A percentile compares a stretch with the other conserved stretches of the same genome.
phyloP scores from a whole-genome alignment of 2,888 invertebrate species.

The Xanthostigma xanthostigma region DNA sequence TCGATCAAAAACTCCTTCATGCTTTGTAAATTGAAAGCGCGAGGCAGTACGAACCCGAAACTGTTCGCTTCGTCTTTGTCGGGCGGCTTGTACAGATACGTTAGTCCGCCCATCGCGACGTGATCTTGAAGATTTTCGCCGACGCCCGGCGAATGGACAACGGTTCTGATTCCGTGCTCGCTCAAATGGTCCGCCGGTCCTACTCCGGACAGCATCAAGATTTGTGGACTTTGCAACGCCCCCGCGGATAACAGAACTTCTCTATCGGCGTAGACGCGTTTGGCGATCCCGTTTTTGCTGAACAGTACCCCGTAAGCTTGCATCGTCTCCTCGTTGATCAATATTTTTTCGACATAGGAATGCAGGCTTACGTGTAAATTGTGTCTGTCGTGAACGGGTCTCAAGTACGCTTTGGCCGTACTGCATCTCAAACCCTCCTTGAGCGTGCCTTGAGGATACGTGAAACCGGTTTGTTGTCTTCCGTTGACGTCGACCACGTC shows the following conservation, averaged over 20 bases:
- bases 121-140: slow-evolving; percentile 75
- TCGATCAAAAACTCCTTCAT: slow-evolving; percentile 46
- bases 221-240: slow-evolving; percentile 66
- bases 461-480: slow-evolving; percentile 62
- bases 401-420: slow-evolving; percentile 66
- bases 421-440: slow-evolving; percentile 69
- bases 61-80: slow-evolving; percentile 26
- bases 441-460: slow-evolving; percentile 60
- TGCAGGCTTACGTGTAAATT: slow-evolving; percentile 61
- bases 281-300: slow-evolving; percentile 34
- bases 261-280: slow-evolving; percentile 41
- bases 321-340: slow-evolving; percentile 42
- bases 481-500: slow-evolving; percentile 61
- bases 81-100: slow-evolving; percentile 46
- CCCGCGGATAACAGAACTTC: slow-evolving; percentile 83
- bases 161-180: slow-evolving; percentile 41
- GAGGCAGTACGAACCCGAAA: slow-evolving; percentile 53
- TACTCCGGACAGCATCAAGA: slow-evolving; percentile 76
- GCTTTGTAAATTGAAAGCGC: slow-evolving; percentile 42
- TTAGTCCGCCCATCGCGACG: slow-evolving; percentile 62
- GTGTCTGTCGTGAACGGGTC: slow-evolving; percentile 45
- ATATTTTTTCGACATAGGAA: slow-evolving; percentile 50
- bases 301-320: slow-evolving; percentile 53
- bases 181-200: slow-evolving; percentile 50
- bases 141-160: slow-evolving; percentile 52